These are phyloP conservation scores for Ericerus pela DNA, from an alignment of 1,140 invertebrate species.

Conservation along the genomic window DNA sequence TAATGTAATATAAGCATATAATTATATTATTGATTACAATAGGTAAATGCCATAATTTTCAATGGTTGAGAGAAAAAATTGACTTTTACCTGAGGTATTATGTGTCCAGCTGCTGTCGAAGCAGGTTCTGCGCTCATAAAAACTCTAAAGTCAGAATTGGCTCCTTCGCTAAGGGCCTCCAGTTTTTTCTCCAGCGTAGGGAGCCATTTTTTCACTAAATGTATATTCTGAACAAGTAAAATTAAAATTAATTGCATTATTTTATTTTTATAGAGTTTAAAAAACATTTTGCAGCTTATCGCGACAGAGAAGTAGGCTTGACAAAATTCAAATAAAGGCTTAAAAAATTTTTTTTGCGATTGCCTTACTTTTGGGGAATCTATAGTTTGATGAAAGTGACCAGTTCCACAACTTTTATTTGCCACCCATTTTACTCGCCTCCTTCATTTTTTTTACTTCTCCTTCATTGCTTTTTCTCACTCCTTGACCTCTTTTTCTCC, in stretches of 20 bases:
- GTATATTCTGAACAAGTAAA: slow-evolving; percentile 58
- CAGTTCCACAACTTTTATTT: no score
- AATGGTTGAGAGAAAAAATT: not conserved
- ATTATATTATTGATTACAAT: not conserved
- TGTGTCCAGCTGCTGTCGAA: slow-evolving; percentile 64
- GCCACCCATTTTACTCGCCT: no score
- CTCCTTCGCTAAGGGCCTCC: slow-evolving; percentile 58
- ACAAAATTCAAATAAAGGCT: no score
- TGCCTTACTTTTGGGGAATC: no score
- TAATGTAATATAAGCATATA: no score
- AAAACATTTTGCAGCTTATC: no score
- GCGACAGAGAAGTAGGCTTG: no score
- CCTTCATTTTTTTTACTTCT: no score
- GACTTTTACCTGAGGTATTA: slow-evolving; percentile 59
- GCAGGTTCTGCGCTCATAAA: slow-evolving; percentile 91
- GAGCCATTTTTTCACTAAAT: slow-evolving; percentile 88
- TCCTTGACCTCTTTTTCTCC: no score
- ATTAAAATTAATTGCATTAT: not conserved
- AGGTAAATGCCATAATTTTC: not conserved
- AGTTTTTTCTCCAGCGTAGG: slow-evolving; percentile 79
- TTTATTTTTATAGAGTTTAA: not conserved
- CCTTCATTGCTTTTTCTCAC: no score
- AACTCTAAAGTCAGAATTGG: slow-evolving; percentile 66
- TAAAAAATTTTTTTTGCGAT: no score
- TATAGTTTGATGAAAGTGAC: no score